These are phyloP conservation scores for Trachurus trachurus DNA, from an alignment of 2,797 vertebrate genomes.

Conservation along the genomic window DNA sequence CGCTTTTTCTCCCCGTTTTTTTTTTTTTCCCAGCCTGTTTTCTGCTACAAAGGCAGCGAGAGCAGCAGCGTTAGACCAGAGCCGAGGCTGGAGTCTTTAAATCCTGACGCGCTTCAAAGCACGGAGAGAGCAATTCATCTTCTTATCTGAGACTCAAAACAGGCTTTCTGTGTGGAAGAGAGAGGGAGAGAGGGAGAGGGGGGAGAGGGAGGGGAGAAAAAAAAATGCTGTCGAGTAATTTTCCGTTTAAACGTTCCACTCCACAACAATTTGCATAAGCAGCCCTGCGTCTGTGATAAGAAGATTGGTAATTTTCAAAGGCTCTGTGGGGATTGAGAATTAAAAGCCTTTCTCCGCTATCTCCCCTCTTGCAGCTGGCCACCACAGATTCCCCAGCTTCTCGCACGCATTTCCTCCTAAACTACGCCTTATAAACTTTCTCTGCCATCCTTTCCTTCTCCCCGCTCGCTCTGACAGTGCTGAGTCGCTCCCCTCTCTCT, in stretches of 20 bases:
- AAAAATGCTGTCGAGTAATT: conserved; percentile 93
- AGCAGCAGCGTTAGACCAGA: conserved; percentile 85
- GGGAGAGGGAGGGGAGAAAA: conserved; percentile 38
- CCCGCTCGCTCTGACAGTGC: conserved; percentile 64
- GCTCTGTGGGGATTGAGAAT: conserved; percentile 92
- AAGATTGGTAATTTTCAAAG: conserved; percentile 96
- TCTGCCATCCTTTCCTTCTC: conserved; percentile 68
- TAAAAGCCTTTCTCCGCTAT: conserved; percentile 92
- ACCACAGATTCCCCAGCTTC: conserved; percentile 88
- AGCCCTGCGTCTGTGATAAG: conserved; percentile 94
- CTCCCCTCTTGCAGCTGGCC: conserved; percentile 91
- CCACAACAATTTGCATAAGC: conserved; percentile 95
- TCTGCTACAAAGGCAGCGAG: conserved; percentile 84
- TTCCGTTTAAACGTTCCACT: conserved; percentile 95
- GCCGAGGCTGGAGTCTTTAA: conserved; percentile 88
- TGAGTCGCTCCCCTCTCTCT: conserved; percentile 42
- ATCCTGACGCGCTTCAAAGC: conserved; percentile 90
- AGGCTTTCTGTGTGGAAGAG: conserved; percentile 88
- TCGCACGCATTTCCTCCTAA: conserved; percentile 86
- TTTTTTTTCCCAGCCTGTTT: conserved; percentile 65
- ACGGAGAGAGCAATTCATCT: conserved; percentile 89
- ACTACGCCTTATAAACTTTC: conserved; percentile 88
- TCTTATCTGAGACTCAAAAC: conserved; percentile 91
- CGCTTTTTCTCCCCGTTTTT: conserved; percentile 61
- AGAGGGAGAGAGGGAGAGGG: conserved; percentile 66